Evolutionary conservation across 2,113 vertebrate species (phyloP).

Genomic region (Corythornis cristatus): DNA sequence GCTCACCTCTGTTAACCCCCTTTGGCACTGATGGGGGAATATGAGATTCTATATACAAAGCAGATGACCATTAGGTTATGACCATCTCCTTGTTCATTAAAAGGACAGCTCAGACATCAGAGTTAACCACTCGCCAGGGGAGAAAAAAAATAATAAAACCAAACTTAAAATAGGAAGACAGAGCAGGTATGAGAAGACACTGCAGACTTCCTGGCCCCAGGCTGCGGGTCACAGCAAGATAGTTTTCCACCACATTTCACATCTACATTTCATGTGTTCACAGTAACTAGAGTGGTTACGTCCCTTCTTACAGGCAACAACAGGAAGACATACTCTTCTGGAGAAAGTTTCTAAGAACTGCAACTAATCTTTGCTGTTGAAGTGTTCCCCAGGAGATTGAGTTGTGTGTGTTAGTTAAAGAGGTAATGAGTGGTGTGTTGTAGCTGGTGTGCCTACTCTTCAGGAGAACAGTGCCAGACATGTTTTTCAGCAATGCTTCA

Average conservation of each 20-base stretch:
- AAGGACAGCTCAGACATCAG: neutral
- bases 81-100: neutral
- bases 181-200: neutral
- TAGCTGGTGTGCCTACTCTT: neutral
- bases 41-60: neutral
- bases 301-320: neutral
- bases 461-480: neutral
- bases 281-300: neutral
- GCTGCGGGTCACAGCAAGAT: neutral
- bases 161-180: neutral
- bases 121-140: neutral
- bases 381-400: neutral
- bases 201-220: neutral
- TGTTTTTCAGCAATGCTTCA: neutral
- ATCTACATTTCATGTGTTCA: neutral
- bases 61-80: neutral
- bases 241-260: neutral
- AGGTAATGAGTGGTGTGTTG: neutral
- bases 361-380: neutral
- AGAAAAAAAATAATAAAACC: neutral
- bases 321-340: neutral
- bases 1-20: rapidly evolving
- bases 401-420: neutral
- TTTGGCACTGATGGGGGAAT: rapidly evolving
- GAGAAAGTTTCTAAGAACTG: neutral